Base-by-base conservation (phyloP, 2,797 vertebrate genomes). In the Esox masquinongy region DNA sequence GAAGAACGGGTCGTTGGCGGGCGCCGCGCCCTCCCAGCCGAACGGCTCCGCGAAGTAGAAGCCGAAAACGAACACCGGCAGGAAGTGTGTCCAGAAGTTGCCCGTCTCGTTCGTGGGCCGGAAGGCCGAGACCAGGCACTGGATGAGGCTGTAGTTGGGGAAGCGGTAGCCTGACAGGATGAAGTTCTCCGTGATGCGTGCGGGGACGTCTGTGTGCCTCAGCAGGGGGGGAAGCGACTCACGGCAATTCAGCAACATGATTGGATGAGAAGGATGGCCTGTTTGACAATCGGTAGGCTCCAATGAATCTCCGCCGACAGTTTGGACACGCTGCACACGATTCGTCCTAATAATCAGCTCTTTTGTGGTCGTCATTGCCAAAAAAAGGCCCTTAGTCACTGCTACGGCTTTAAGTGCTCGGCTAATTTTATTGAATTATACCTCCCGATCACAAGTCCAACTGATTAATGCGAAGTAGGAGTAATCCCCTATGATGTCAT, bases 41-140 rank as follows among this genome's bases (percentile, higher is more conserved):
- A 95, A 94, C 51, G 91, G 93, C 83, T 94, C 92, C 59, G 88
- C 79, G 6, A 94, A 94, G 31, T 93, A 86, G 81, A 92, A 95
- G 0, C 82, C 79, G 39, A 95, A 95, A 29, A 95, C 39, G 29
- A 95, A 95, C 15, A 95, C 85, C 0, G 94, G 93, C 1, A 95
- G 92, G 85, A 95, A 95, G 83, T 95, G 95, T 0, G 94, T 95
- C 95, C 95, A 95, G 89, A 95, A 95, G 88, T 95, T 95, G 29
- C 94, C 94, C 0, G 95, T 95, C 77, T 95, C 95, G 2, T 95
- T 95, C 73, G 95, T 95, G n/a, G 94, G 93, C 47, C 90, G 90
- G 90, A 95, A 94, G 0, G 95, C 95, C 0, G 95, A 95, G 8
- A 83, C 77, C 12, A 95, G 81, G 83, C 95, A 95, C 24, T 95